Base-by-base conservation (phyloP, 2,888 invertebrate genomes). In the Volucella inanis region DNA sequence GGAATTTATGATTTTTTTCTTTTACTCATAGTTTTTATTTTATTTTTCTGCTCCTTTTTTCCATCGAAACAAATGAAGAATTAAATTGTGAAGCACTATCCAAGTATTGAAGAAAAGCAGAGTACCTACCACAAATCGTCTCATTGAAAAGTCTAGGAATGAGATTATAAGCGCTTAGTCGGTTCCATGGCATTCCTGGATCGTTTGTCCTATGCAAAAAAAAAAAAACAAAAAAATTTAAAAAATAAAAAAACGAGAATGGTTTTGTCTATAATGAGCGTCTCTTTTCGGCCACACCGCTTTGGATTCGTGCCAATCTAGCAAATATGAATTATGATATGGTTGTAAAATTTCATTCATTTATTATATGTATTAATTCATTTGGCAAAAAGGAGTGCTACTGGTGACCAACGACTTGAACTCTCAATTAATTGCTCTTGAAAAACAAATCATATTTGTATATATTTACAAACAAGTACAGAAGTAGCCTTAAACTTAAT, bases 1-100 rank as follows among this genome's bases (percentile, higher is more conserved):
- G 70, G 81, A 81, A 81, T 81, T 81, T 75, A 64, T 74, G 55
- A 80, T 57, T 74, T 68, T 61, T 54, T 31, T 18, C 38, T 22
- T 38, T 43, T 41, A 3, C 41, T 43, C 8, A 6, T 31, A 31
- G 31, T 31, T 31, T 3, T 31, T 6, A 31, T 31, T 6, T 31
- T 31, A 31, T 31, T 31, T 31, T 6, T 31, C 31, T 31, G 31
- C 31, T 31, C 31, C 31, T 31, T 31, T 61, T 31, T 6, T 31
- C 31, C 31, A 31, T 31, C 6, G 31, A 31, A 31, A 31, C 31
- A 6, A 31, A 31, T 31, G 31, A 31, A 31, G 6, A 31, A 31
- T 31, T 31, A 31, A 31, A 31, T 31, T 31, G 6, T 31, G 6
- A 31, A 31, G 31, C 31, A 31, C 31, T 31, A 31, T 31, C 31